Conservation (phyloP, 2,888 invertebrate genomes). For the Amphipyra tragopoginis region DNA sequence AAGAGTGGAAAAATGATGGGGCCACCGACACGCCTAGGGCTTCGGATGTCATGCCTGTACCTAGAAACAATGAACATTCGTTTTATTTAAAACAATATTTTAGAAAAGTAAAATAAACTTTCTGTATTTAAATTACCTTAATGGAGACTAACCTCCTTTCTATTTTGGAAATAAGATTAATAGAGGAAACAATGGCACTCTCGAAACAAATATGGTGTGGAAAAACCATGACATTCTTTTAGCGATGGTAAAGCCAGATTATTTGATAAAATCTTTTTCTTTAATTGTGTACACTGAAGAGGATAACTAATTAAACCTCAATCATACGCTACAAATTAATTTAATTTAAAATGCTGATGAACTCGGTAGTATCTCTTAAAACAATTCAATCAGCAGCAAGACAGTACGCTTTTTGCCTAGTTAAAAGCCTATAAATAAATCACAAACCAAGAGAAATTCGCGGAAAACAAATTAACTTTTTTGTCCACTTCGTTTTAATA, state of each 20-base stretch:
- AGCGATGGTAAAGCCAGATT: too few species aligned
- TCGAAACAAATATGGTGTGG: too few species aligned
- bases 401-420: background rate
- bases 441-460: conserved; percentile 30
- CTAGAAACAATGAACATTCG: conserved; percentile 70
- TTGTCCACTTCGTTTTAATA: conserved; percentile 9
- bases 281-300: too few species aligned
- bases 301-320: too few species aligned
- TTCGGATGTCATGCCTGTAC: conserved; percentile 98
- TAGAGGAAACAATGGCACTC: too few species aligned
- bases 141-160: too few species aligned
- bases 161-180: too few species aligned
- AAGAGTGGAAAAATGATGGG: conserved; percentile 98
- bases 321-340: too few species aligned
- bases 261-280: too few species aligned
- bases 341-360: background rate
- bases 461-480: conserved; percentile 39
- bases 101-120: too few species aligned
- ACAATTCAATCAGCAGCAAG: conserved; percentile 1
- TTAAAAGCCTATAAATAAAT: conserved; percentile 27
- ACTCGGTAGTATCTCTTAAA: background rate
- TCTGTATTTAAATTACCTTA: too few species aligned
- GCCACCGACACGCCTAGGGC: conserved; percentile 98
- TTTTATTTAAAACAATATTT: conserved; percentile 5
- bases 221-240: too few species aligned